phyloP scores from a whole-genome alignment of 2,113 vertebrate genomes.

The Orycteropus afer region DNA sequence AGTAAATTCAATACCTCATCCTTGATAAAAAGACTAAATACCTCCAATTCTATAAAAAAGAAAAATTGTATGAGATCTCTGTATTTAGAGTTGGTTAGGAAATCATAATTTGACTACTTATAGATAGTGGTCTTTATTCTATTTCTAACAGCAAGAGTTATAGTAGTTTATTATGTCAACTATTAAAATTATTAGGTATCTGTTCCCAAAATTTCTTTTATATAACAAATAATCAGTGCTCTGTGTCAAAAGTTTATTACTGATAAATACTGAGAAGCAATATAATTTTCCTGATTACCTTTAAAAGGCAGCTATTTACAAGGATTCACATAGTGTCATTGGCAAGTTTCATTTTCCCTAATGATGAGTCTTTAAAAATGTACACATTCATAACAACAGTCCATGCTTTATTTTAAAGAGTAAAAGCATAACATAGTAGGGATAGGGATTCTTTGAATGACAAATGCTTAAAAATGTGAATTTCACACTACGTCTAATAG shows the following conservation, averaged over 20 bases:
- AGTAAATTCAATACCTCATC: neutral
- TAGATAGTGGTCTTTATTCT: neutral
- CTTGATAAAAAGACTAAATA: neutral
- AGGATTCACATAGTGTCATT: neutral
- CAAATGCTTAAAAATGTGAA: neutral
- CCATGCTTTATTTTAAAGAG: neutral
- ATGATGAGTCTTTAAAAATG: neutral
- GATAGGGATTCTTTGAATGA: neutral
- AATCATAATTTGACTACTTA: neutral
- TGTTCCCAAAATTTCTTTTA: constrained; percentile 23
- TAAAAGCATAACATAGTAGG: neutral
- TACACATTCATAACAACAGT: neutral
- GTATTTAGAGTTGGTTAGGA: neutral
- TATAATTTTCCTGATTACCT: constrained; percentile 3
- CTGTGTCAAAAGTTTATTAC: constrained; percentile 43
- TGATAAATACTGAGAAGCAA: neutral
- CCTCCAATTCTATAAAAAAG: neutral
- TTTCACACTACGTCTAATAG: neutral
- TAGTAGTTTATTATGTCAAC: constrained; percentile 47
- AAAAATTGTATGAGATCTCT: neutral
- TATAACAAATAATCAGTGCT: constrained; percentile 46
- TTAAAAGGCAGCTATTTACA: constrained; percentile 50
- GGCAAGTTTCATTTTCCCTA: constrained; percentile 6
- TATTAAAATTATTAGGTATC: neutral
- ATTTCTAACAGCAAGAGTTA: neutral